phyloP scores from a whole-genome alignment of 2,888 invertebrate species.

The Tridacna crocea region DNA sequence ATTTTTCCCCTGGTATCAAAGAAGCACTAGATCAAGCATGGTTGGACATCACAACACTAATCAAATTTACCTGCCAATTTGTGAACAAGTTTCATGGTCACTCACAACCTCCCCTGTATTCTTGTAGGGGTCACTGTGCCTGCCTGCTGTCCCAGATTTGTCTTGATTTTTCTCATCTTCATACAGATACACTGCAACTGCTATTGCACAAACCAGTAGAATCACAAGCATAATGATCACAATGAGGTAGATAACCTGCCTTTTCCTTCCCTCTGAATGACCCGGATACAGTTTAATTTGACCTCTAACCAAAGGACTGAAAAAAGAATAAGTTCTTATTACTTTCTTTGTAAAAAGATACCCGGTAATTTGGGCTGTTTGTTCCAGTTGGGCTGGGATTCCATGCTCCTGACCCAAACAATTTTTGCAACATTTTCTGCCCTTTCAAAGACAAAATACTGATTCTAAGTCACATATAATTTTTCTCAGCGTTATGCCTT shows the following conservation, averaged over 20 bases:
- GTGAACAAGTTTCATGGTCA: slow-evolving; percentile 69
- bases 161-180: slow-evolving; percentile 5
- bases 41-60: not conserved
- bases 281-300: slow-evolving; percentile 29
- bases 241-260: slow-evolving; percentile 33
- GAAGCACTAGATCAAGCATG: not conserved
- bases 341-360: too few species aligned
- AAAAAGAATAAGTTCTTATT: slow-evolving; percentile 1
- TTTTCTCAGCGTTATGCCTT: too few species aligned
- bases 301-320: slow-evolving; percentile 49
- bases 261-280: slow-evolving; percentile 19
- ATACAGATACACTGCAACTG: slow-evolving; percentile 40
- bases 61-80: slow-evolving; percentile 65
- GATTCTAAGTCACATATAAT: too few species aligned
- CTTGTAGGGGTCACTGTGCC: not conserved
- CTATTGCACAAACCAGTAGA: slow-evolving; percentile 45
- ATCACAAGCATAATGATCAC: slow-evolving; percentile 32
- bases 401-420: too few species aligned
- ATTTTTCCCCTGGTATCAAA: not conserved
- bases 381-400: too few species aligned
- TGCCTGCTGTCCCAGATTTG: not conserved
- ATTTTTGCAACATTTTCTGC: too few species aligned
- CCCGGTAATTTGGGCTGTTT: too few species aligned
- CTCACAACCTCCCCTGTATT: slow-evolving; percentile 67
- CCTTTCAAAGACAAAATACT: too few species aligned